phyloP scores from a whole-genome alignment of 2,797 vertebrate genomes.

The Telmatherina bonti region DNA sequence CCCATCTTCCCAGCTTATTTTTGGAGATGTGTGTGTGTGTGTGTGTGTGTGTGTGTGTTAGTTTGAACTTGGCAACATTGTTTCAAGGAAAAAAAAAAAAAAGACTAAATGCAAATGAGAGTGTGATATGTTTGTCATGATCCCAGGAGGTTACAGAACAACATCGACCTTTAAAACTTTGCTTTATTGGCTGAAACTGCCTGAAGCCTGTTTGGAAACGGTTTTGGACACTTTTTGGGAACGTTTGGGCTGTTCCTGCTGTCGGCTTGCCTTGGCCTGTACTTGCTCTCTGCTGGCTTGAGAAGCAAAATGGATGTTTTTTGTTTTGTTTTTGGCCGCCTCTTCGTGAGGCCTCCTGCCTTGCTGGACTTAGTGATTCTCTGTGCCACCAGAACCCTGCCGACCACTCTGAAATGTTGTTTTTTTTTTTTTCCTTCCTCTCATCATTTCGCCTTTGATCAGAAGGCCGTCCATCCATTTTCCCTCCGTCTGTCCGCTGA shows the following conservation, averaged over 20 bases:
- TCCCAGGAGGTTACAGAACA: conserved; percentile 3
- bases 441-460: conserved; percentile 7
- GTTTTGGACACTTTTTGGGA: conserved; percentile 24
- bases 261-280: conserved; percentile 44
- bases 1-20: conserved; percentile 50
- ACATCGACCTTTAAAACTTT: conserved; percentile 17
- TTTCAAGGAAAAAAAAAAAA: conserved; percentile 19
- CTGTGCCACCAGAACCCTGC: conserved; percentile 24
- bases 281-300: conserved; percentile 84
- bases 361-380: conserved; percentile 20
- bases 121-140: not conserved
- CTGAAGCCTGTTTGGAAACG: conserved; percentile 12
- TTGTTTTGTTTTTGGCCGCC: conserved; percentile 4
- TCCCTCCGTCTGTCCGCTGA: conserved; percentile 43
- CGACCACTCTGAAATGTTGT: not conserved
- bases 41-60: conserved; percentile 50
- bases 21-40: conserved; percentile 52
- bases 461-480: conserved; percentile 3
- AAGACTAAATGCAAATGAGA: conserved; percentile 1
- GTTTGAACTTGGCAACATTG: conserved; percentile 31
- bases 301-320: conserved; percentile 75
- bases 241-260: conserved; percentile 63
- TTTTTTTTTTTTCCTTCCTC: not conserved
- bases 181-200: too few species aligned
- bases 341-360: conserved; percentile 12